phyloP scores from a whole-genome alignment of 2,888 invertebrate species.

The Allophyes oxyacanthae region DNA sequence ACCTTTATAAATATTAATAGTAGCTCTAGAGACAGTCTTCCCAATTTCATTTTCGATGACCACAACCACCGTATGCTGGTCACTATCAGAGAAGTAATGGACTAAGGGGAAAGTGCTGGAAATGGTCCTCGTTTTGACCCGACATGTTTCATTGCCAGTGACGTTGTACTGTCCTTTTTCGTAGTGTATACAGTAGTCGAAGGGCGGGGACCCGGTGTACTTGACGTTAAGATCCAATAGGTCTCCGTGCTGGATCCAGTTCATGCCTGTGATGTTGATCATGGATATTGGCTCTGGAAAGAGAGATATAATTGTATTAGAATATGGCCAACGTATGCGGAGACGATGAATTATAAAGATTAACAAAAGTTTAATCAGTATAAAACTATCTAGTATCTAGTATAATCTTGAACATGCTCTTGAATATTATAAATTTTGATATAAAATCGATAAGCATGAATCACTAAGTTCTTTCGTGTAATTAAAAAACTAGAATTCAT shows the following conservation, averaged over 20 bases:
- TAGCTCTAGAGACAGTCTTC: slow-evolving; percentile 91
- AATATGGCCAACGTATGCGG: too few relatives aligned
- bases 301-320: slow-evolving; percentile 9
- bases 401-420: too few relatives aligned
- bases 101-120: slow-evolving; percentile 90
- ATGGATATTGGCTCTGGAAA: slow-evolving; percentile 92
- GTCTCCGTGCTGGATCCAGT: slow-evolving; percentile 95
- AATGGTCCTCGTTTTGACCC: slow-evolving; percentile 68
- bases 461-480: too few relatives aligned
- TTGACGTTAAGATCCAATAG: slow-evolving; percentile 92
- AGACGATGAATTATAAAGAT: neutral
- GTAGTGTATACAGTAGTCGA: slow-evolving; percentile 92
- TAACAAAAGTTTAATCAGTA: too few relatives aligned
- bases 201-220: slow-evolving; percentile 93
- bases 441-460: too few relatives aligned
- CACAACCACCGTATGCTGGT: slow-evolving; percentile 93
- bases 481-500: too few relatives aligned
- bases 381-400: too few relatives aligned
- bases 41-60: slow-evolving; percentile 94
- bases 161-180: slow-evolving; percentile 91
- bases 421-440: too few relatives aligned
- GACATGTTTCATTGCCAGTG: slow-evolving; percentile 94
- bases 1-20: slow-evolving; percentile 96
- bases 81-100: slow-evolving; percentile 92
- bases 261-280: slow-evolving; percentile 92